Conservation (phyloP, 64 coral and sea anemone species). For the Stichodactyla helianthus region DNA sequence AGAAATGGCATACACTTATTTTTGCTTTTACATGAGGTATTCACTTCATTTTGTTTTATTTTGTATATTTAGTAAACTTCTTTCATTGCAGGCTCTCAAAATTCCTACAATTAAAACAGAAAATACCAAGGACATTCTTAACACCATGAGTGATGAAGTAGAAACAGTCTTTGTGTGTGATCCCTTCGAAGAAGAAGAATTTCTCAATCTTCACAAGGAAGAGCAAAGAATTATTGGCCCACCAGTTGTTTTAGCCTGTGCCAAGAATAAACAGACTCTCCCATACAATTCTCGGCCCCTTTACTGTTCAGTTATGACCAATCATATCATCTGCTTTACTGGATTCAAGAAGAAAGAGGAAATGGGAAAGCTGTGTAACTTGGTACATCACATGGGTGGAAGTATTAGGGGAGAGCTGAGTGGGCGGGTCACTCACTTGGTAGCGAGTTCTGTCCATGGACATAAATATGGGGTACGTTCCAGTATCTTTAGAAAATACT, state of each 20-base stretch:
- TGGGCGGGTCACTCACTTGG: constrained; percentile 91
- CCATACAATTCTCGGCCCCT: constrained; percentile 87
- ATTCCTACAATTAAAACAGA: constrained; percentile 58
- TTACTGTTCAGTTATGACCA: constrained; percentile 78
- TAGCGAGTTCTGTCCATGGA: constrained; percentile 89
- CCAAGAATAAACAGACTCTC: constrained; percentile 57
- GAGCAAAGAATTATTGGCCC: constrained; percentile 93
- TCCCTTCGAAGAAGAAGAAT: constrained; percentile 96
- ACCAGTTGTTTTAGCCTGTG: constrained; percentile 75
- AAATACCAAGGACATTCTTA: constrained; percentile 51
- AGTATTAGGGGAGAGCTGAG: constrained; percentile 94
- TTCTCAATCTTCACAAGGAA: constrained; percentile 68
- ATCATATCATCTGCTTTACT: constrained; percentile 89
- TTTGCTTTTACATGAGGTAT: too few species aligned
- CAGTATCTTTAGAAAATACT: too few species aligned
- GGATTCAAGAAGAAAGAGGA: constrained; percentile 94
- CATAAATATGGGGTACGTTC: constrained; percentile 89
- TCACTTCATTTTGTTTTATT: background rate
- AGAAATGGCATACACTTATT: too few species aligned
- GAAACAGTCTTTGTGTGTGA: constrained; percentile 94
- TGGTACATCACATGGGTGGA: constrained; percentile 97
- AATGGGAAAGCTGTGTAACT: constrained; percentile 75
- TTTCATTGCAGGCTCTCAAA: constrained; percentile 53
- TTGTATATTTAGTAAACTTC: background rate
- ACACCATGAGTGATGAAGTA: constrained; percentile 53